Evolutionary conservation across 2,113 vertebrate genomes (phyloP).

Genomic region (Larimichthys polyactis): DNA sequence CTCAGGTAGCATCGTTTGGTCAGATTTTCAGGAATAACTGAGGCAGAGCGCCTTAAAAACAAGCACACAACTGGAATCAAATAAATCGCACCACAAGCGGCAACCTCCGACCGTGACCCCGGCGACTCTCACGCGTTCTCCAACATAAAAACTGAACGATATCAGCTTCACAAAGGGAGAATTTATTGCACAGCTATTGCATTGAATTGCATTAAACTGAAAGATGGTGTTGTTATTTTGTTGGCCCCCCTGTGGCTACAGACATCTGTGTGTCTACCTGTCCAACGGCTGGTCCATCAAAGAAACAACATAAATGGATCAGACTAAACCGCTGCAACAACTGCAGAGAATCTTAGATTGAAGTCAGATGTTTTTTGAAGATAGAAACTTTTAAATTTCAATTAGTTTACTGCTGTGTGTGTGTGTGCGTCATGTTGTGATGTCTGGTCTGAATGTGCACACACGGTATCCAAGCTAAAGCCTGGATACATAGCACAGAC

Average conservation of each 20-base stretch:
- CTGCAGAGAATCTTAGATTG: not conserved
- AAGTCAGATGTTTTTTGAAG: not conserved
- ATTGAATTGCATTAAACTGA: constrained; percentile 32
- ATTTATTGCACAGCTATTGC: constrained; percentile 38
- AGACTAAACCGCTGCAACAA: not conserved
- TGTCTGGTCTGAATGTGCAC: not conserved
- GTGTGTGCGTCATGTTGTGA: not conserved
- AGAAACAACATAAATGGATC: constrained; percentile 33
- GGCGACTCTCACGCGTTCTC: not conserved
- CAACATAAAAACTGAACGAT: not conserved
- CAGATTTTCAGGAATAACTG: not conserved
- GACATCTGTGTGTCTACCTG: not conserved
- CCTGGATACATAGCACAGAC: not conserved
- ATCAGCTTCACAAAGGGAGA: constrained; percentile 11
- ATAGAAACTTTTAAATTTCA: not conserved
- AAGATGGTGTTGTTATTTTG: constrained; percentile 30
- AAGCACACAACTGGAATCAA: not conserved
- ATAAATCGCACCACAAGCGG: not conserved
- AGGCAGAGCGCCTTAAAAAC: not conserved
- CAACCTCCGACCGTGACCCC: not conserved
- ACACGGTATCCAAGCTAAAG: not conserved
- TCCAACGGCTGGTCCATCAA: constrained; percentile 20
- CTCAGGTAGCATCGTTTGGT: no score
- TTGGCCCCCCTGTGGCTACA: constrained; percentile 29
- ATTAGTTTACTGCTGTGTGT: constrained; percentile 11